Percentiles rank a stretch among this genome's conserved stretches.
These are phyloP conservation scores for Meteorus sp. DNA, from an alignment of 1,140 invertebrate species.

Conservation along the genomic window DNA sequence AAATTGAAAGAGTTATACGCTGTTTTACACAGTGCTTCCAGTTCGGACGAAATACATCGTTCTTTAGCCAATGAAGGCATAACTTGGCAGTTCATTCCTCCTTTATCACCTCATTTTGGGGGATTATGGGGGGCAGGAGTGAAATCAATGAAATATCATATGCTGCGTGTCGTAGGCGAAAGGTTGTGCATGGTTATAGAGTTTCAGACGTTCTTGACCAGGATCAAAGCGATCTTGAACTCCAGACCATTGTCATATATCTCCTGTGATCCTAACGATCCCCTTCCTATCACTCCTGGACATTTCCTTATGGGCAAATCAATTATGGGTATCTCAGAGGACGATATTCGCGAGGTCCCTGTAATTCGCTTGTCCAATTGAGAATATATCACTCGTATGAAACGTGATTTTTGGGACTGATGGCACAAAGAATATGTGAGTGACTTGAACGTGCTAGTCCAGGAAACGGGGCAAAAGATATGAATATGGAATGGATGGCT, in stretches of 20 bases:
- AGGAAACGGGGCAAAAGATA: no score
- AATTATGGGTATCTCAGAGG: no score
- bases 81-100: conserved; percentile 4
- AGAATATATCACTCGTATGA: no score
- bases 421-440: no score
- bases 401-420: no score
- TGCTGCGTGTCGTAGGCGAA: not conserved
- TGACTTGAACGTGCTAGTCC: no score
- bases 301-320: not conserved
- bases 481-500: no score
- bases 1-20: conserved; percentile 6
- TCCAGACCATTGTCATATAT: conserved; percentile 6
- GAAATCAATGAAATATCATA: conserved; percentile 9
- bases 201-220: not conserved
- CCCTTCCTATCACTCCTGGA: not conserved
- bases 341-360: no score
- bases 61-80: not conserved
- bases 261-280: not conserved
- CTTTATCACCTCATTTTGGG: conserved; percentile 6
- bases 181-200: not conserved
- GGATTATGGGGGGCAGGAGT: conserved; percentile 13
- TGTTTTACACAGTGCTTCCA: no score
- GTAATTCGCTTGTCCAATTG: no score
- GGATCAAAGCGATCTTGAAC: conserved; percentile 11
- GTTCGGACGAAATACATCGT: no score